Conservation (phyloP, 2,113 vertebrate genomes). For the Coryphaenoides rupestris region DNA sequence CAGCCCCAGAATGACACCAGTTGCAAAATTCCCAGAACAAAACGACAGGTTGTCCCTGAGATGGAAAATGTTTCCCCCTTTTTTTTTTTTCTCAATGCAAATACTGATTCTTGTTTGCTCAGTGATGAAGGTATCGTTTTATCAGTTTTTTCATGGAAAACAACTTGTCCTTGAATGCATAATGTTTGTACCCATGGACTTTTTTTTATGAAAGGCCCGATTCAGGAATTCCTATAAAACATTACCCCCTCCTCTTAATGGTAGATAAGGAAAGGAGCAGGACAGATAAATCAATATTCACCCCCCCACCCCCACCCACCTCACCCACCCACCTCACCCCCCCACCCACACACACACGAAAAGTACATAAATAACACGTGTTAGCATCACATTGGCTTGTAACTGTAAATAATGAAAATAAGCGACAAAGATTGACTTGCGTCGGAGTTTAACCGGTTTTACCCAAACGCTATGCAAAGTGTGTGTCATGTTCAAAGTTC, state of each 20-base stretch:
- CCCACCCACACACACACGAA: background rate
- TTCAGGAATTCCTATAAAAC: conserved; percentile 73
- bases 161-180: conserved; percentile 76
- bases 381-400: too few species aligned
- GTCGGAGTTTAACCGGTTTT: too few species aligned
- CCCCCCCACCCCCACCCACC: too few species aligned
- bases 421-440: too few species aligned
- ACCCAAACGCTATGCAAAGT: too few species aligned
- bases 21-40: conserved; percentile 39
- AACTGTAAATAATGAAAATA: too few species aligned
- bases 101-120: conserved; percentile 74
- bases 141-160: conserved; percentile 78
- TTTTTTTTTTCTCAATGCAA: conserved; percentile 68
- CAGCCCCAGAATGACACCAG: conserved; percentile 36
- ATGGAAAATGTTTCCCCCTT: too few species aligned
- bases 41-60: conserved; percentile 40
- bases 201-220: conserved; percentile 76
- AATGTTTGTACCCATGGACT: conserved; percentile 72
- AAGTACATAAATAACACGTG: background rate
- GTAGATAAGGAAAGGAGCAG: conserved; percentile 66
- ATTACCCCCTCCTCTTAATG: conserved; percentile 24
- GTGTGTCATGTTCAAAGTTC: conserved; percentile 11
- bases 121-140: conserved; percentile 71
- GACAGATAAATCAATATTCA: conserved; percentile 70
- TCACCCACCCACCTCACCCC: too few species aligned